Evolutionary conservation across 2,888 invertebrate genomes (phyloP).

Genomic region (Lithosia quadra): DNA sequence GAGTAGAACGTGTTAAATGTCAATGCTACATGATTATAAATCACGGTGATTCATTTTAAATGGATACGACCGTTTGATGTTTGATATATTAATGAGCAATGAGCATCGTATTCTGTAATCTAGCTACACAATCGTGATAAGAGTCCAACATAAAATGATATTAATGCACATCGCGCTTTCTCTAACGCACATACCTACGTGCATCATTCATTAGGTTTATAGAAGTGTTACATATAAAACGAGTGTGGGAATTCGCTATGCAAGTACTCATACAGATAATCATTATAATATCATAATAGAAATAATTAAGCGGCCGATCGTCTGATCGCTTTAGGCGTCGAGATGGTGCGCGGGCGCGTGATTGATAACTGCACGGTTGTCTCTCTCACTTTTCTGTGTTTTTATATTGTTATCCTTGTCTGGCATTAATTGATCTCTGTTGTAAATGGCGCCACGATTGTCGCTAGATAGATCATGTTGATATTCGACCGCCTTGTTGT

Average conservation of each 20-base stretch:
- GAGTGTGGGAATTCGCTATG: slow-evolving; percentile 80
- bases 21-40: too few relatives aligned
- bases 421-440: slow-evolving; percentile 81
- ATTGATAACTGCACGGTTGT: slow-evolving; percentile 78
- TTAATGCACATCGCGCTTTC: neutral
- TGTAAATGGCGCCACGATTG: slow-evolving; percentile 82
- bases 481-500: slow-evolving; percentile 71
- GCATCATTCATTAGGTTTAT: slow-evolving; percentile 59
- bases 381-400: slow-evolving; percentile 57
- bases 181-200: slow-evolving; percentile 25
- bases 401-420: slow-evolving; percentile 60
- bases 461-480: slow-evolving; percentile 79
- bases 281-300: slow-evolving; percentile 86
- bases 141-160: neutral
- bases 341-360: slow-evolving; percentile 82
- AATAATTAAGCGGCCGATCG: slow-evolving; percentile 84
- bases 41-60: too few relatives aligned
- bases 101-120: too few relatives aligned
- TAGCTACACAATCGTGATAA: neutral
- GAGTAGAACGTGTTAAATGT: too few relatives aligned
- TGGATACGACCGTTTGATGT: too few relatives aligned
- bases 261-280: slow-evolving; percentile 69
- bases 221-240: slow-evolving; percentile 58
- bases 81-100: too few relatives aligned
- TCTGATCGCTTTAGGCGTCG: slow-evolving; percentile 78